Base-by-base conservation (phyloP, 2,888 invertebrate genomes). In the Nomada flava region DNA sequence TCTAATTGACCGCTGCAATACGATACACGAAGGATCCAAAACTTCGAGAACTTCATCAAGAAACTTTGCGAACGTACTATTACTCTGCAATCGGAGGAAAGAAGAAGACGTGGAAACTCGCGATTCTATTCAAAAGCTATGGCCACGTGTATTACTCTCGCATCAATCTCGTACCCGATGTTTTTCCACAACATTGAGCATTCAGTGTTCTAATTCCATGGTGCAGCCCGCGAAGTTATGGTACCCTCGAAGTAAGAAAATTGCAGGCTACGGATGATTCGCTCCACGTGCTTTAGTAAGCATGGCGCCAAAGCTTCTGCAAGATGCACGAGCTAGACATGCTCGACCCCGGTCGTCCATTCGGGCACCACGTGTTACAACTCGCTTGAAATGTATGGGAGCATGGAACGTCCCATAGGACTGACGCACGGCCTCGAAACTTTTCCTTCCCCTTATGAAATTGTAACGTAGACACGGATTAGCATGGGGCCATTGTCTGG, bases 401-500 rank as follows among this genome's bases (percentile, higher is more conserved):
- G 23, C 36, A 23, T 60, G 62, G 52, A 29, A 20, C 15, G 53
- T 72, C 85, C 86, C 88, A 74, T 60, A 77, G 85, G 88, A 76
- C 82, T 55, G 67, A 76, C 79, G 70, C 73, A 83, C 76, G 50
- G 62, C 75, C 78, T 85, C 82, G 81, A 87, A 87, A 86, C 79
- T 85, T 88, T 88, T 87, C 84, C 84, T 86, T 74, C 83, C 83
- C 83, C 83, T 85, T 86, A 87, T 84, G 88, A 90, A 90, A 90
- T 90, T 88, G 90, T 91, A 90, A 91, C 89, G 76, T 85, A 84
- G 87, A 57, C 78, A 67, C 85, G 84, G 85, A 91, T 91, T 91
- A 91, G 90, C 91, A 91, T 90, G 88, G 85, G 86, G 85, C 85
- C 88, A 90, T 90, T 90, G 91, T 90, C 88, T 89, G 36, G 82